A percentile compares a stretch with the other conserved stretches of the same genome.
phyloP scores from a whole-genome alignment of 2,888 invertebrate genomes.

The Oligia strigilis region DNA sequence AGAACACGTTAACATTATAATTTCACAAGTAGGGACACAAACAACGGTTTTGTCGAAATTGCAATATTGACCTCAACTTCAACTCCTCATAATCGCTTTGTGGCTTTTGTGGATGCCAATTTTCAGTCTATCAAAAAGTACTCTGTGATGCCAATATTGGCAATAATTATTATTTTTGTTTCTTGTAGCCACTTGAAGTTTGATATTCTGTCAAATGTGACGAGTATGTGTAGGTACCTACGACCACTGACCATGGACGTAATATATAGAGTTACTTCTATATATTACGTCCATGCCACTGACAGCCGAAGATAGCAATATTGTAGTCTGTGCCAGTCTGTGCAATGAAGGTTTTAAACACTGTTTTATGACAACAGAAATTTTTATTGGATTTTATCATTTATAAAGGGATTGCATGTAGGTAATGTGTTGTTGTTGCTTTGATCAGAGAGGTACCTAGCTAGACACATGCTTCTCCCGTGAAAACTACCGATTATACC shows the following conservation, averaged over 20 bases:
- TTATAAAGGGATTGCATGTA: not conserved
- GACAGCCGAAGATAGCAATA: not conserved
- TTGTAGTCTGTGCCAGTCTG: too few relatives aligned
- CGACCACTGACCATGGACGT: too few relatives aligned
- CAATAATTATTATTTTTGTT: not conserved
- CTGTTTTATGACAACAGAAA: not conserved
- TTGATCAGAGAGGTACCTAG: not conserved
- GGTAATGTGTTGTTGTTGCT: not conserved
- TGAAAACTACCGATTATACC: not conserved
- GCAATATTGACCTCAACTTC: too few relatives aligned
- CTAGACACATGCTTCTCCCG: not conserved
- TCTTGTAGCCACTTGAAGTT: not conserved
- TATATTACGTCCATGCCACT: too few relatives aligned
- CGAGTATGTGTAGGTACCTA: too few relatives aligned
- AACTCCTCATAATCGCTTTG: not conserved
- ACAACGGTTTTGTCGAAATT: not conserved
- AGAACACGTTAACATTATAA: not conserved
- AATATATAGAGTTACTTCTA: too few relatives aligned
- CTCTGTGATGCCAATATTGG: not conserved
- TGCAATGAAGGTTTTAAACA: not conserved
- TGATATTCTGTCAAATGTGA: conserved; percentile 15
- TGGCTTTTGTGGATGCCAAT: not conserved
- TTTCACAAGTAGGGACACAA: not conserved
- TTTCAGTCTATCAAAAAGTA: too few relatives aligned
- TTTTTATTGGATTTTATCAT: not conserved